These are phyloP conservation scores for Tamandua tetradactyla DNA, from an alignment of 2,797 vertebrate genomes.

Conservation along the genomic window DNA sequence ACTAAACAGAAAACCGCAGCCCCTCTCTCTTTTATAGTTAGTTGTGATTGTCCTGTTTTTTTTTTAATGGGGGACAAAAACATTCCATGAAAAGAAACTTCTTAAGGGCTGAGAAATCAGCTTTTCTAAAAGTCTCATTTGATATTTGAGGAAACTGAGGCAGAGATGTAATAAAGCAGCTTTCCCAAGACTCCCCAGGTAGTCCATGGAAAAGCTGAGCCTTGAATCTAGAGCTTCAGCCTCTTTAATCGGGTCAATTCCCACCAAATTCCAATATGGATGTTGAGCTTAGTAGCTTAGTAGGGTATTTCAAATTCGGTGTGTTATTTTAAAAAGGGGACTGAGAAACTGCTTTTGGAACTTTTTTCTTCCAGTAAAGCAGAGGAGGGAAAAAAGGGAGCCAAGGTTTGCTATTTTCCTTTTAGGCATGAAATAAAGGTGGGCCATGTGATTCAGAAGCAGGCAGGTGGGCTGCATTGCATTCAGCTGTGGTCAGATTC, in stretches of 20 bases:
- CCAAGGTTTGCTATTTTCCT: neutral
- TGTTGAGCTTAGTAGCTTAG: neutral
- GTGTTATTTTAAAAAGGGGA: neutral
- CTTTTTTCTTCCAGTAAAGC: neutral
- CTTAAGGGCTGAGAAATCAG: neutral
- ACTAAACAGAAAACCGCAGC: neutral
- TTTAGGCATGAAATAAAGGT: neutral
- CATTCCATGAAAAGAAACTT: neutral
- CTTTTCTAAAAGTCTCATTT: neutral
- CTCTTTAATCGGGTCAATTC: neutral
- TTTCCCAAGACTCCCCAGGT: accelerated
- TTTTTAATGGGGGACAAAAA: neutral
- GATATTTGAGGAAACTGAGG: neutral
- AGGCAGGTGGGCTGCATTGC: slow-evolving; percentile 50
- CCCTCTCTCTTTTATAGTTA: neutral
- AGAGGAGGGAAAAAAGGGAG: neutral
- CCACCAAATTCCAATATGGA: neutral
- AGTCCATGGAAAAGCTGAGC: accelerated
- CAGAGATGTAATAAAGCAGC: neutral
- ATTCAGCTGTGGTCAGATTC: slow-evolving; percentile 65
- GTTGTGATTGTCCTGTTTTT: slow-evolving; percentile 1
- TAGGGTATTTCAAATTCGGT: neutral
- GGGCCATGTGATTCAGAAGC: neutral
- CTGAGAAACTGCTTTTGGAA: neutral
- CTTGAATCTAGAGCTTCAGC: neutral